Evolutionary conservation across 2,113 vertebrate genomes (phyloP), one percentile per base, ranked within the genome.

Genomic region (Pangasianodon hypophthalmus): DNA sequence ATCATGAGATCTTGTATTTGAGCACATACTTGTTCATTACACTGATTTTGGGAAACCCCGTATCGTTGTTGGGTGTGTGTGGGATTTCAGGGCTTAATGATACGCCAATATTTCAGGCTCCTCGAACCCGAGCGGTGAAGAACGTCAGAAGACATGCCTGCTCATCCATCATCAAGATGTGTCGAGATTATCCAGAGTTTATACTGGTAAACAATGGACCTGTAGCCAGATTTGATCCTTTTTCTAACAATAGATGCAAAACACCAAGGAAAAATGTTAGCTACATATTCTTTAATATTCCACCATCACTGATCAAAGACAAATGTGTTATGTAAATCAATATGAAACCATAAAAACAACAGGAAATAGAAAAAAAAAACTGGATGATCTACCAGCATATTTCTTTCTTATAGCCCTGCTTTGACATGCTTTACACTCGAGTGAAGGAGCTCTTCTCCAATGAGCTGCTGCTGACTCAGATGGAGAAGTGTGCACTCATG

Each of bases 151-250:
- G 98, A 83, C 98, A 99, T 1, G 98, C 98, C 0, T 98, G 97
- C 92, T 98, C 97, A 13, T 97, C 98, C 46, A 97, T 99, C 92
- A 98, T 99, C 91, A 99, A 97, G 94, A 98, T 99, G 92, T 99
- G 98, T 91, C 94, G 98, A 7, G 98, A 99, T 95, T 98, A 97
- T 91, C 96, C 98, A 29, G 96, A 98, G 4, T 96, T 98, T 52
- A 96, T 99, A 58, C 91, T 98, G 97, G 98, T 99, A 94, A 56
- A 95, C 46, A 50, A 91, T 19, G 50, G 50, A 44, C 29, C 24
- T 67, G 44, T 81, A 32, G 18, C 6, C 50, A 18, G 6, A 60
- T 21, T 37, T 21, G 3, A 10, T 18, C 6, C 3, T 48, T 29
- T 52, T 32, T 21, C 7, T 21, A 11, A 82, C 19, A 9, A 54